phyloP scores from a whole-genome alignment of 2,888 invertebrate species.

The Conomelus anceps region DNA sequence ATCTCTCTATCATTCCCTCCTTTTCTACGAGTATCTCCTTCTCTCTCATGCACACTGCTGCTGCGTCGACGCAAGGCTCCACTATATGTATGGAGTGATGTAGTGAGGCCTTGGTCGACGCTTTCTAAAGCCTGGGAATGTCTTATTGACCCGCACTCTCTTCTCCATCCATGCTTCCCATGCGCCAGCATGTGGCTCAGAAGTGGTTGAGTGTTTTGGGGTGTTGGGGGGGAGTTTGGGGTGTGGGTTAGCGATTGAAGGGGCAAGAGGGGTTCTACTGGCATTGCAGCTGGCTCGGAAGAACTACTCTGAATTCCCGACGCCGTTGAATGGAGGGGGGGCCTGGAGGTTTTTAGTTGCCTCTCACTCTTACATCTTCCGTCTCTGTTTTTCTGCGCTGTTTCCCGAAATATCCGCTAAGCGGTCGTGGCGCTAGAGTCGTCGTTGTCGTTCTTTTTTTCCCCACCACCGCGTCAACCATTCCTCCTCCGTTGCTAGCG shows the following conservation, averaged over 20 bases:
- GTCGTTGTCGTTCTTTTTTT: not conserved
- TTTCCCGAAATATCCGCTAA: not conserved
- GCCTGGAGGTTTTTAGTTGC: not conserved
- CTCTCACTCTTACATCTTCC: not conserved
- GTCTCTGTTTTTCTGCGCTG: not conserved
- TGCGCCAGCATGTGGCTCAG: not conserved
- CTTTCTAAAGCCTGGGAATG: conserved; percentile 20
- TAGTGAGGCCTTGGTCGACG: conserved; percentile 16
- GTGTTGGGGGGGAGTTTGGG: not conserved
- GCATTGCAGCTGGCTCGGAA: not conserved
- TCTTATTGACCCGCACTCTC: conserved; percentile 23
- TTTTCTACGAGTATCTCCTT: not conserved
- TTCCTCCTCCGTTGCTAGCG: not conserved
- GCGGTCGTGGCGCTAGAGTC: too few relatives aligned
- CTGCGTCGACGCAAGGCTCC: too few relatives aligned
- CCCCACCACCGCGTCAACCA: not conserved
- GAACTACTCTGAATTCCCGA: not conserved
- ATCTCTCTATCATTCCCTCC: not conserved
- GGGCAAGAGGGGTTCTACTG: too few relatives aligned
- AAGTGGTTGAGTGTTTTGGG: too few relatives aligned
- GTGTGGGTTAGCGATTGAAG: too few relatives aligned
- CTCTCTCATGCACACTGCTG: not conserved
- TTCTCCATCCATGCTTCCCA: not conserved
- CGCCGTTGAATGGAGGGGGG: not conserved
- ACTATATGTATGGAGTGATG: too few relatives aligned